A percentile compares a stretch with the other conserved stretches of the same genome.
Conservation (phyloP, 2,888 invertebrate genomes). For the Drosophila leonis region DNA sequence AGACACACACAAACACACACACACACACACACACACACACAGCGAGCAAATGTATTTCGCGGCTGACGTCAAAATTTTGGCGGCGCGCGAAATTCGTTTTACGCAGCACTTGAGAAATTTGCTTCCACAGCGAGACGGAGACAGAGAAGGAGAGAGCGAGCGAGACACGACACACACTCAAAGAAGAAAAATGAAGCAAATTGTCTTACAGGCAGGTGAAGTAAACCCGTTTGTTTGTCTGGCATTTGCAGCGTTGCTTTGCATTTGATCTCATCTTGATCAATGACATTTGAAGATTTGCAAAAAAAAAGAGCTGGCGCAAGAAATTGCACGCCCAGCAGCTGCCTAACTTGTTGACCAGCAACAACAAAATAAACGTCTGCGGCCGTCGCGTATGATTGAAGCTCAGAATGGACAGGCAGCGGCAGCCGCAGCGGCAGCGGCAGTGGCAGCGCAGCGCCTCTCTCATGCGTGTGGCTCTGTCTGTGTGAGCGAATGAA, state of each 20-base stretch:
- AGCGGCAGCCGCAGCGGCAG: conserved; percentile 4
- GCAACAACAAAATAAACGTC: conserved; percentile 69
- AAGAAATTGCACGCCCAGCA: conserved; percentile 56
- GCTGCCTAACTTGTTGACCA: conserved; percentile 59
- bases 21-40: conserved; percentile 1
- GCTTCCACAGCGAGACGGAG: no score
- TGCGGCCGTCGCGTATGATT: conserved; percentile 60
- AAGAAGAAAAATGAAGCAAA: no score
- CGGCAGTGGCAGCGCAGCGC: conserved; percentile 11
- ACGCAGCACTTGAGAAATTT: conserved; percentile 52
- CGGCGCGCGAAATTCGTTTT: conserved; percentile 43
- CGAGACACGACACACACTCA: no score
- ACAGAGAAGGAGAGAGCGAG: no score
- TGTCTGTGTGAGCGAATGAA: conserved; percentile 14
- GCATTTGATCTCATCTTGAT: neutral
- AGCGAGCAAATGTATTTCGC: conserved; percentile 10
- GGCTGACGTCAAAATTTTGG: conserved; percentile 55
- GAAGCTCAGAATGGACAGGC: conserved; percentile 68
- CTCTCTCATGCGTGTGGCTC: conserved; percentile 4
- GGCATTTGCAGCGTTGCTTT: no score
- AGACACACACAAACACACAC: conserved; percentile 18
- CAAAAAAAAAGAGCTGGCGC: conserved; percentile 38
- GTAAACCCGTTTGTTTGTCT: no score
- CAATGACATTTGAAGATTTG: neutral
- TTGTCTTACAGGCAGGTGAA: no score